Evolutionary conservation across 2,797 vertebrate species (phyloP), one percentile per base, ranked within the genome.

Genomic region (Myotis pilosus): DNA sequence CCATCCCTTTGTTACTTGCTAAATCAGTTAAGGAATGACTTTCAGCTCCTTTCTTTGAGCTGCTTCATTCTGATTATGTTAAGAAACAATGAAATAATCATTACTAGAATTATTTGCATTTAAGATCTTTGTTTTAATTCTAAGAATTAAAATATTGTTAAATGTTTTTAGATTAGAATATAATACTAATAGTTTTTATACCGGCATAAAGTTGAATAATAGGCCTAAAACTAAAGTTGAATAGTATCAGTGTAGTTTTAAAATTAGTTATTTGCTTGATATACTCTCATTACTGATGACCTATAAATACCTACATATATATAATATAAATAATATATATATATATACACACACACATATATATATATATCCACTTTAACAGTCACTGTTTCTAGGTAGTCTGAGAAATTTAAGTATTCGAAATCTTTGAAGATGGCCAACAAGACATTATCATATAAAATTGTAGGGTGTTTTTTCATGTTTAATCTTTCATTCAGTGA

Each of bases 91-190:
- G 85, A 88, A 22, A 85, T 92, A 36, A 74, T 89, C 75, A 83
- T 53, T 25, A 84, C 36, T 49, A 93, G 64, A 85, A 23, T 64
- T 36, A 68, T 51, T 82, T 92, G 49, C 36, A 64, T 66, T 66
- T 82, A 30, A 94, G 87, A 30, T 90, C 74, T 47, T 47, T 33
- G 28, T 91, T 93, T 89, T 87, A 47, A 88, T 66, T 79, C 53
- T 86, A 60, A 74, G 25, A 83, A 62, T 94, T 87, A 60, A 60
- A 64, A 94, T 75, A 49, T 78, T 68, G 41, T 81, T 74, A 41
- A 87, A 25, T 82, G 20, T 84, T 87, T 72, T 74, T 49, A 36
- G 78, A 51, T 95, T 87, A 64, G 87, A 53, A 25, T 89, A 23
- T 8, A 79, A 10, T 47, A 82, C 76, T 79, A 57, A n/a, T 92